Evolutionary conservation across 2,888 invertebrate genomes (phyloP), one percentile per base, ranked within the genome.

Genomic region (Schrankia costaestrigalis): DNA sequence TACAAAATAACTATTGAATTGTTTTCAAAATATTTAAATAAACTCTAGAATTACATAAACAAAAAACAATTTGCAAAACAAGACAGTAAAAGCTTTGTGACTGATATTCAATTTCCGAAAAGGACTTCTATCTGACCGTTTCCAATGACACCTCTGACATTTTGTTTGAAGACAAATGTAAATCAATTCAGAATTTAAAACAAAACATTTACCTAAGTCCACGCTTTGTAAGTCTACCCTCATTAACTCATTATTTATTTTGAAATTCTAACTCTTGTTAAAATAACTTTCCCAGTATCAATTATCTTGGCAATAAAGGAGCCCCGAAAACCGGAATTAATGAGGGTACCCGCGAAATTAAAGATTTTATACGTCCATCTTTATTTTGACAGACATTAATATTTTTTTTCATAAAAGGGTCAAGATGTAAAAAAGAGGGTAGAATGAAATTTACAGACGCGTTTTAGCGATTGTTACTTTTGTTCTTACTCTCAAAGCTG

Each of bases 381-480:
- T 53, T 46, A 56, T 51, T 47, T 40, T 37, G 31, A 26, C 35
- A 35, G 27, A 57, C 39, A 57, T 70, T 65, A 63, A 63, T 59
- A 52, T 59, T 57, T 65, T 63, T 14, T 58, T 61, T 37, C 39
- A 46, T 46, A 42, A 70, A 73, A 69, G 68, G 68, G 69, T 64
- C 58, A 61, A 45, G 53, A 45, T 49, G 48, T 70, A 67, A 71
- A 71, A 71, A 66, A 64, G n/a, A n/a, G n/a, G n/a, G n/a, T n/a
- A n/a, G n/a, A n/a, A n/a, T n/a, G 49, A 66, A 71, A 68, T 72
- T 71, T 65, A 70, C 71, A 71, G 52, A 51, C 41, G 46, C 56
- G 60, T 72, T 77, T 62, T 67, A 62, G 46, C 54, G 56, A 66
- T 73, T 69, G 68, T 71, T 64, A 61, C 58, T 58, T 57, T 51